phyloP scores from a whole-genome alignment of 2,888 invertebrate genomes.

The Mamestra brassicae region DNA sequence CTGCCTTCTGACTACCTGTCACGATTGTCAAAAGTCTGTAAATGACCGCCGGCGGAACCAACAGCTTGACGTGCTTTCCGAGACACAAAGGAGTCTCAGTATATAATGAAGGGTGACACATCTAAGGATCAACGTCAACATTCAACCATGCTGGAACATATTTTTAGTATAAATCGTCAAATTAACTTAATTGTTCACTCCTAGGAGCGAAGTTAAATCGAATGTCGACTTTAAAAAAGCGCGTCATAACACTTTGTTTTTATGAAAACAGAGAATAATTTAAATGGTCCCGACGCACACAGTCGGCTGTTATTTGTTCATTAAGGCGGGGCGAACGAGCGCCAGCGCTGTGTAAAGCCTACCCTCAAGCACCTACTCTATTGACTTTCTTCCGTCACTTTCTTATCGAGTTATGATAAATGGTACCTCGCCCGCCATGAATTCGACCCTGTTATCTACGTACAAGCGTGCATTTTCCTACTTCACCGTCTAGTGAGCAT shows the following conservation, averaged over 20 bases:
- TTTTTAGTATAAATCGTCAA: conserved; percentile 55
- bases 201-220: conserved; percentile 57
- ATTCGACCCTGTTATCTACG: conserved; percentile 68
- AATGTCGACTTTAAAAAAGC: conserved; percentile 62
- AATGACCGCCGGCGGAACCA: background rate
- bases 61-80: background rate
- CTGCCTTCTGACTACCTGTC: background rate
- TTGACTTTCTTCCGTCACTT: conserved; percentile 91
- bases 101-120: background rate
- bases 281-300: conserved; percentile 69
- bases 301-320: conserved; percentile 79
- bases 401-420: conserved; percentile 90
- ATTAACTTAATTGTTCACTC: conserved; percentile 58
- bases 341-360: conserved; percentile 81
- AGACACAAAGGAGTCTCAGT: background rate
- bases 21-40: background rate
- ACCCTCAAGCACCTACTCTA: conserved; percentile 89
- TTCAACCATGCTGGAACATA: conserved; percentile 28
- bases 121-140: background rate
- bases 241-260: conserved; percentile 70
- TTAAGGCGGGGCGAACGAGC: conserved; percentile 80
- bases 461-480: conserved; percentile 72
- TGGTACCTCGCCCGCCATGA: conserved; percentile 70
- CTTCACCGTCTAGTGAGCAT: conserved; percentile 74
- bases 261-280: conserved; percentile 69